phyloP scores from a whole-genome alignment of 2,113 vertebrate species.

The Bettongia penicillata region DNA sequence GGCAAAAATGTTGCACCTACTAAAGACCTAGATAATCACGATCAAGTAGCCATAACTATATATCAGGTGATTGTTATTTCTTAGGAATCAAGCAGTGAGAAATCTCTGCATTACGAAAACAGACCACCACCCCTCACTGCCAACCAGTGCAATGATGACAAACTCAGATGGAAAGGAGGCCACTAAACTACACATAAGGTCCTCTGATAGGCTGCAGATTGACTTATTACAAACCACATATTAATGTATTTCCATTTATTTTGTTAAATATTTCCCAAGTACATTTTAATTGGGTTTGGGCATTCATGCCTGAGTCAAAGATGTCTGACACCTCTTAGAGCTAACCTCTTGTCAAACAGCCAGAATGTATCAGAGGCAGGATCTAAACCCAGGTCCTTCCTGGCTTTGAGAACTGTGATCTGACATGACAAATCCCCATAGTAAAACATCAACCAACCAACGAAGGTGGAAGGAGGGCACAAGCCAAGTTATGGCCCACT shows the following conservation, averaged over 20 bases:
- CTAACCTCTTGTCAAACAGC: not conserved
- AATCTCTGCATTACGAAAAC: not conserved
- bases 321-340: not conserved
- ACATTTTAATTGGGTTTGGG: not conserved
- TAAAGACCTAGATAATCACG: not conserved
- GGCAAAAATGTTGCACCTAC: not conserved
- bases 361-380: not conserved
- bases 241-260: not conserved
- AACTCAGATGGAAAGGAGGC: not conserved
- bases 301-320: not conserved
- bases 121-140: not conserved
- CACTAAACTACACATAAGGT: not conserved
- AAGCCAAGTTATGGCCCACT: not conserved
- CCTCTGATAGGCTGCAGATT: not conserved
- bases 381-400: not conserved
- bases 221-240: not conserved
- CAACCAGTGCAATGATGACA: not conserved
- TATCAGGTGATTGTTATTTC: not conserved
- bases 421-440: not conserved
- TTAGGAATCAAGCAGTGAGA: not conserved
- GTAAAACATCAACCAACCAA: not conserved
- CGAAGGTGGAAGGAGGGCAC: not conserved
- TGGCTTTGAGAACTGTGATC: not conserved
- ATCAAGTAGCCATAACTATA: not conserved
- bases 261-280: not conserved